Evolutionary conservation across 2,113 vertebrate genomes (phyloP).

Genomic region (Pionites leucogaster): DNA sequence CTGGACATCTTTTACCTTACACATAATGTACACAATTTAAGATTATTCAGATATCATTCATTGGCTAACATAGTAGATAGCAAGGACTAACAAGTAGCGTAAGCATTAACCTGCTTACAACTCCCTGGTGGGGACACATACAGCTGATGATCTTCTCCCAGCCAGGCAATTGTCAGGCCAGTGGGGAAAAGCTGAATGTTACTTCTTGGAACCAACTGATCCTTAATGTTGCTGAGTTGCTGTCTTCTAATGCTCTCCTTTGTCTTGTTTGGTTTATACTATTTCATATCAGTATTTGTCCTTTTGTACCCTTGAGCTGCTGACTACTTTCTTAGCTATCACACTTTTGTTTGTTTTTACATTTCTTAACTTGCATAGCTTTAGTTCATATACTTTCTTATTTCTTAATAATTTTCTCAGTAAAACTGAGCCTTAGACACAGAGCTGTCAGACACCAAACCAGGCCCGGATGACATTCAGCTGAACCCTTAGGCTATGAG

Average conservation of each 20-base stretch:
- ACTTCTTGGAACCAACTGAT: background rate
- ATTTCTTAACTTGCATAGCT: background rate
- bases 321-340: background rate
- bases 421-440: background rate
- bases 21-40: background rate
- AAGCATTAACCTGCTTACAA: background rate
- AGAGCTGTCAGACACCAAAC: background rate
- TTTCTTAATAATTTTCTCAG: background rate
- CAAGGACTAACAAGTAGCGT: background rate
- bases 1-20: background rate
- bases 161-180: background rate
- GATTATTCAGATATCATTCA: background rate
- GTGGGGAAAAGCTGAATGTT: background rate
- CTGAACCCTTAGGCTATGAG: background rate
- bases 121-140: accelerated
- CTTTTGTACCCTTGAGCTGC: background rate
- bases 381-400: background rate
- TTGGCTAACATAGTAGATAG: background rate
- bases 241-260: background rate
- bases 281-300: background rate
- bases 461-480: background rate
- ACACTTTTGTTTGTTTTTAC: background rate
- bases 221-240: background rate
- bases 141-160: background rate
- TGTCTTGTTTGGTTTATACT: background rate